Evolutionary conservation across 2,113 vertebrate species (phyloP).

Genomic region (Equus quagga): DNA sequence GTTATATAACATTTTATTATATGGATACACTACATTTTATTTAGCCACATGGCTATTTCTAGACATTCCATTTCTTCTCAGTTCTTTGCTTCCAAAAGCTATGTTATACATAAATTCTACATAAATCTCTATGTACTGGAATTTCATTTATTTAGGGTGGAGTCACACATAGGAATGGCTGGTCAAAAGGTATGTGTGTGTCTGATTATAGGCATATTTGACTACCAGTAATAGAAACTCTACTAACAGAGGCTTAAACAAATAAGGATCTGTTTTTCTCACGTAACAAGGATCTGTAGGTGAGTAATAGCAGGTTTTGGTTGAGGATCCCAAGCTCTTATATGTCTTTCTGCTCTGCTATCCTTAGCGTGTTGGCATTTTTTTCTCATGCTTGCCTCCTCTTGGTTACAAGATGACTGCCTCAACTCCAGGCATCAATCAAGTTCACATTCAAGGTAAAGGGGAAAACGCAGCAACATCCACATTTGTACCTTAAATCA

Average conservation of each 20-base stretch:
- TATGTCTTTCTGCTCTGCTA: neutral
- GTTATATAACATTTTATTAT: neutral
- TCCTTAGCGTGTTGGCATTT: neutral
- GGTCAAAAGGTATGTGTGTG: neutral
- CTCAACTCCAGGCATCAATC: neutral
- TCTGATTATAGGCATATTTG: neutral
- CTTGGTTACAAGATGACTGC: neutral
- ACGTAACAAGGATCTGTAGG: neutral
- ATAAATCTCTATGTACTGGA: neutral
- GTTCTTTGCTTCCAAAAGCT: slow-evolving; percentile 26
- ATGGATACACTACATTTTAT: neutral
- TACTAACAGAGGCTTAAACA: slow-evolving; percentile 8
- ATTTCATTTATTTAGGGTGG: neutral
- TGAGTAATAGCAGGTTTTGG: neutral
- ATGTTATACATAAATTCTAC: neutral
- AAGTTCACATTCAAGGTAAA: neutral
- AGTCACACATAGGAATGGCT: neutral
- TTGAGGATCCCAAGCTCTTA: neutral
- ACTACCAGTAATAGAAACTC: neutral
- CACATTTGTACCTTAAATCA: neutral
- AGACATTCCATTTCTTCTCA: slow-evolving; percentile 19
- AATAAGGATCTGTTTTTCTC: neutral
- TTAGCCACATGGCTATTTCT: neutral
- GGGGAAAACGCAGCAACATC: neutral
- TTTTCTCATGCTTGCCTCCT: neutral